Evolutionary conservation across 2,113 vertebrate genomes (phyloP).

Genomic region (Hemibagrus wyckioides): DNA sequence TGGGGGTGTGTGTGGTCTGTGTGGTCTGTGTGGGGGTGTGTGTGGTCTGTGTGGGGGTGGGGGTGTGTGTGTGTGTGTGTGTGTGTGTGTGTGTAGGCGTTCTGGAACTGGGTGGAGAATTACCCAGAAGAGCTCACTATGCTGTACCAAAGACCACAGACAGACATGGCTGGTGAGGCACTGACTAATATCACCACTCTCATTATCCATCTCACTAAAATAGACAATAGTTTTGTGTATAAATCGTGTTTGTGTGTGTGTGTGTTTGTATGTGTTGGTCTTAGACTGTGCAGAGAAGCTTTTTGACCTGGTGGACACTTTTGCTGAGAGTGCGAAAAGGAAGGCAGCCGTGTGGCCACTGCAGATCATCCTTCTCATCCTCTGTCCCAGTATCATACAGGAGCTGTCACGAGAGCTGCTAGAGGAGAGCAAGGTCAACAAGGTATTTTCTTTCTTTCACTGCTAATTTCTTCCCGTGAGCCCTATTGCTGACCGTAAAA

Average conservation of each 20-base stretch:
- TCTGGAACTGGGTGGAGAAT: constrained; percentile 99
- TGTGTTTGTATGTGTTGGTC: not conserved
- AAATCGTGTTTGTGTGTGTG: not conserved
- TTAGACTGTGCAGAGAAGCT: constrained; percentile 94
- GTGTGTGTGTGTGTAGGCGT: constrained; percentile 79
- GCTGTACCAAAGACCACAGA: constrained; percentile 94
- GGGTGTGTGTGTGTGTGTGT: constrained; percentile 8
- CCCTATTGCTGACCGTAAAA: not conserved
- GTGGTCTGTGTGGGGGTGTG: not conserved
- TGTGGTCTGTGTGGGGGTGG: not conserved
- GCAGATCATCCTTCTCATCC: constrained; percentile 95
- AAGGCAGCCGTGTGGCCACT: constrained; percentile 97
- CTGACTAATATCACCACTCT: not conserved
- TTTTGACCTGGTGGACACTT: constrained; percentile 95
- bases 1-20: not conserved
- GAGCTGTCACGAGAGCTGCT: constrained; percentile 92
- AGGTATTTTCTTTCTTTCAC: constrained; percentile 66
- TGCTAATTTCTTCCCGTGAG: not conserved
- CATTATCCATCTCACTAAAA: not conserved
- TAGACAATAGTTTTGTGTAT: not conserved
- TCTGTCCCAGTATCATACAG: constrained; percentile 95
- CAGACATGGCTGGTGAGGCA: constrained; percentile 89
- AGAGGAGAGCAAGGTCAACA: constrained; percentile 93
- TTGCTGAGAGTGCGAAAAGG: constrained; percentile 96
- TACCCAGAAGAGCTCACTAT: constrained; percentile 98